Percentiles rank a stretch among this genome's conserved stretches.
phyloP scores from a whole-genome alignment of 2,888 invertebrate species.

The Amblyjoppa proteus region DNA sequence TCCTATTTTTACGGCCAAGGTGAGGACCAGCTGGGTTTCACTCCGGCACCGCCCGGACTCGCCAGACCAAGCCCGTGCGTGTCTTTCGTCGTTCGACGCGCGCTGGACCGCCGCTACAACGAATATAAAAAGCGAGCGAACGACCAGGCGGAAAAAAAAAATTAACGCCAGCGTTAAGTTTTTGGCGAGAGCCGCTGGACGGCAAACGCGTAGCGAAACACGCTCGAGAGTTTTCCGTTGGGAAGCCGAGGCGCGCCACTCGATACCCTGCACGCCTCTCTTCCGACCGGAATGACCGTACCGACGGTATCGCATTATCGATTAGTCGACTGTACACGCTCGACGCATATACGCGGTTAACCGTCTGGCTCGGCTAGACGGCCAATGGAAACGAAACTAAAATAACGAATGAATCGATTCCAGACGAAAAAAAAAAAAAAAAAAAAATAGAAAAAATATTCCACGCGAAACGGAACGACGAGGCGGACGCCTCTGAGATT shows the following conservation, averaged over 20 bases:
- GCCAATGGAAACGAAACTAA: neutral
- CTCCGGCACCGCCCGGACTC: neutral
- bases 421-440: neutral
- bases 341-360: constrained; percentile 1
- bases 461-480: neutral
- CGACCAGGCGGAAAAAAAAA: constrained; percentile 15
- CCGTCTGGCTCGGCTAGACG: constrained; percentile 13
- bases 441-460: neutral
- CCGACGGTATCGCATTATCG: constrained; percentile 53
- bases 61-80: neutral
- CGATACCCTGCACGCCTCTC: constrained; percentile 15
- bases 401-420: neutral
- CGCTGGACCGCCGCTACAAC: neutral
- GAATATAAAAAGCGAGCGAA: constrained; percentile 26
- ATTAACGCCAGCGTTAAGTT: neutral
- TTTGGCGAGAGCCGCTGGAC: neutral
- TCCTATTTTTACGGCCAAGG: constrained; percentile 60
- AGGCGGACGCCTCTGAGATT: neutral
- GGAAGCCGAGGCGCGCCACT: neutral
- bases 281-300: constrained; percentile 32
- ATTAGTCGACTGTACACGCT: constrained; percentile 32
- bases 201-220: constrained; percentile 23
- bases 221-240: constrained; percentile 12
- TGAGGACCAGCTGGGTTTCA: constrained; percentile 11
- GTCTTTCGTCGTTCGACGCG: neutral